Conservation (phyloP, 2,113 vertebrate genomes). For the Astur gentilis region DNA sequence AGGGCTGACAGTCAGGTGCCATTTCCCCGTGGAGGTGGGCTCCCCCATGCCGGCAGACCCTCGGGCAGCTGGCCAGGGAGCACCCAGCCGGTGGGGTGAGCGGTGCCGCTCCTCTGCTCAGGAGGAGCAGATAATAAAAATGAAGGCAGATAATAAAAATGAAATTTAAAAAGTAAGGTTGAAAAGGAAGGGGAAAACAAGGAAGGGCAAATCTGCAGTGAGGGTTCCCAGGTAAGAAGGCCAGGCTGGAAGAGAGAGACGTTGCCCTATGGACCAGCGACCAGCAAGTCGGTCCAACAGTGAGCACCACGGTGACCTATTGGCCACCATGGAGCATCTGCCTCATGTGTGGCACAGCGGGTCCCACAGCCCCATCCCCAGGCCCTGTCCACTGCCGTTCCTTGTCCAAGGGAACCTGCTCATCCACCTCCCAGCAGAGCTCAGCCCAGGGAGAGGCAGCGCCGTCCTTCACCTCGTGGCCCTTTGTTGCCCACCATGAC, state of each 20-base stretch:
- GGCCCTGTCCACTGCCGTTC: neutral
- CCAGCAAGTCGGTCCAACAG: fast-evolving
- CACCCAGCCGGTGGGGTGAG: fast-evolving
- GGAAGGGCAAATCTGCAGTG: neutral
- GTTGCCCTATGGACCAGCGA: fast-evolving
- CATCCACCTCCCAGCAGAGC: neutral
- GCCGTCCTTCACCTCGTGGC: neutral
- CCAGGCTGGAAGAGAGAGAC: neutral
- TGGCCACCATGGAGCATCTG: neutral
- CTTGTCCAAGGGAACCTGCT: neutral
- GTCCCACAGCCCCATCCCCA: neutral
- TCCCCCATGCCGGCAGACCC: fast-evolving
- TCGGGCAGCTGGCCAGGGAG: neutral
- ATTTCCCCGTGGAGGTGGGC: fast-evolving
- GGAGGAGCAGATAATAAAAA: too few relatives aligned
- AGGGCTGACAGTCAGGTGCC: fast-evolving
- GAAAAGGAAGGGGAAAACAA: neutral
- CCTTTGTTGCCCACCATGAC: neutral
- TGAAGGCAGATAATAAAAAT: neutral
- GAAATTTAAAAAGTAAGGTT: neutral
- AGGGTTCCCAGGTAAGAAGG: neutral
- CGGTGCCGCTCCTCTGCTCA: neutral
- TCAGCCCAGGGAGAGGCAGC: neutral
- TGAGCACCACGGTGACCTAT: fast-evolving
- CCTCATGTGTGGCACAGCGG: fast-evolving